Evolutionary conservation across 2,888 invertebrate species (phyloP), one percentile per base, ranked within the genome.

Genomic region (Formica aserva): DNA sequence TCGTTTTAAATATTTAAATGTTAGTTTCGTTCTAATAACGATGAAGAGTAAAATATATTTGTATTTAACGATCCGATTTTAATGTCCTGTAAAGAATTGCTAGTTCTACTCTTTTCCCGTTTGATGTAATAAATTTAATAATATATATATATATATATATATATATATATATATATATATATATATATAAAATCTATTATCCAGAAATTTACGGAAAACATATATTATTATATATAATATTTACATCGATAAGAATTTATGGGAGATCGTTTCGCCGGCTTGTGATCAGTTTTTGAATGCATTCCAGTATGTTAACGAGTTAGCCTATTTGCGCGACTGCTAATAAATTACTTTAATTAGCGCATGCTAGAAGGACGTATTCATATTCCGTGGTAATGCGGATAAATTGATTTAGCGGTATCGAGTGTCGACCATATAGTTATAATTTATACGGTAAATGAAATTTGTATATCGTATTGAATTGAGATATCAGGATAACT

Each of bases 401-500:
- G 32, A 67, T 15, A 29, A 69, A 69, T 38, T 52, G 9, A 55
- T 55, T 52, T 66, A 32, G 13, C 1, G 15, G 48, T 66, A 38
- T 69, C 29, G n/a, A 38, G 1, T 29, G 26, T 18, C 0, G 13
- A 22, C 15, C 32, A 45, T 18, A 3, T 3, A 32, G 18, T 3
- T 65, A 52, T 15, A 75, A 9, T 4, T 55, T 29, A 62, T 62
- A 3, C 18, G 29, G 1, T 15, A 29, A 72, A 71, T 72, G 57
- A 60, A 60, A 72, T 74, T 52, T 35, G 45, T 78, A 45, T 18
- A 57, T 41, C 29, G 9, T n/a, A 18, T 32, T 29, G 38, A 48
- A 8, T 66, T 26, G 35, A 76, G 67, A 52, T 76, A 67, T 67
- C 52, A n/a, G 13, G 29, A 60, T 72, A 45, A 35, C 74, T 15